Conservation (phyloP, 2,113 vertebrate species). For the Rhegmatorhina hoffmannsi region DNA sequence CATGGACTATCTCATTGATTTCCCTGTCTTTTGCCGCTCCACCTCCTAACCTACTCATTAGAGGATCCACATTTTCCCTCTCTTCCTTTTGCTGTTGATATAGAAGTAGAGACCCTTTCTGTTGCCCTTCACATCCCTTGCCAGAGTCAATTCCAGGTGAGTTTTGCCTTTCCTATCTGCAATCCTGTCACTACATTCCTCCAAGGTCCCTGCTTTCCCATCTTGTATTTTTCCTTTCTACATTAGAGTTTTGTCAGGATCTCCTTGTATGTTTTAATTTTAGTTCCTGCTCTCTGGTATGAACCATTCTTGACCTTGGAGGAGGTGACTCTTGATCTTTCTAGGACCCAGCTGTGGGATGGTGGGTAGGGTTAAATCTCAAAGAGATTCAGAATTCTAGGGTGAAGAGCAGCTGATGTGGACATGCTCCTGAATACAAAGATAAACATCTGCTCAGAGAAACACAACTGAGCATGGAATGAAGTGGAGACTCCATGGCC, state of each 20-base stretch:
- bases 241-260: background rate
- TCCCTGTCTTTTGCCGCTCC: background rate
- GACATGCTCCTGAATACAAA: too few relatives aligned
- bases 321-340: background rate
- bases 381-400: too few relatives aligned
- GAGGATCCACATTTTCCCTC: background rate
- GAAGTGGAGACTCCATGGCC: too few relatives aligned
- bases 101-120: background rate
- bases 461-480: too few relatives aligned
- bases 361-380: too few relatives aligned
- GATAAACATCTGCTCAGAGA: too few relatives aligned
- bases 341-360: background rate
- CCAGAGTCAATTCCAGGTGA: background rate
- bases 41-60: accelerated
- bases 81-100: background rate
- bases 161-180: background rate
- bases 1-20: background rate
- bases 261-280: background rate
- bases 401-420: too few relatives aligned
- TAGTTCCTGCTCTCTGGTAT: background rate
- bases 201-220: background rate
- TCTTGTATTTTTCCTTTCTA: background rate
- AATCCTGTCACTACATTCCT: background rate
- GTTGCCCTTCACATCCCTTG: background rate
- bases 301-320: background rate